These are phyloP conservation scores for Formica selysi DNA, from an alignment of 1,140 invertebrate genomes.

Conservation along the genomic window DNA sequence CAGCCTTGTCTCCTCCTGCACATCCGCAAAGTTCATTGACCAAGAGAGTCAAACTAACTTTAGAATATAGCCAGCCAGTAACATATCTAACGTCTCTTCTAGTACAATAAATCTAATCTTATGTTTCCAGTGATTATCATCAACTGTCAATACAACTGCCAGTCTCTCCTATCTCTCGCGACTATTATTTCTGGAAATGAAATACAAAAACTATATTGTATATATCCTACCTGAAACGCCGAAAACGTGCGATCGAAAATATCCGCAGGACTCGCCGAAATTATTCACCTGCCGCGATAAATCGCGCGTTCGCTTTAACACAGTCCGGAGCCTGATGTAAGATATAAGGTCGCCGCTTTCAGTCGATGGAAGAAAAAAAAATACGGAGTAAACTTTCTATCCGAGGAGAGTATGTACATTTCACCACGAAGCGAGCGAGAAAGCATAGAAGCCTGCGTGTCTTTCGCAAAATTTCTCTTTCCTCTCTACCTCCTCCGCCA, in stretches of 20 bases:
- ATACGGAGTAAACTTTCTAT: constrained; percentile 8
- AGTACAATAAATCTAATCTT: background rate
- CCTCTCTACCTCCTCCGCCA: too few relatives aligned
- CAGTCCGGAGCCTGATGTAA: background rate
- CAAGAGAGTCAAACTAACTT: background rate
- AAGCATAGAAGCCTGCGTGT: too few relatives aligned
- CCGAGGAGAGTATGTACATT: too few relatives aligned
- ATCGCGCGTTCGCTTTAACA: background rate
- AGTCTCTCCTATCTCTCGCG: background rate
- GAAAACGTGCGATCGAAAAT: background rate
- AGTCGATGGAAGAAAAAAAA: constrained; percentile 10
- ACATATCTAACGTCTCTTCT: background rate
- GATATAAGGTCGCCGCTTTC: background rate
- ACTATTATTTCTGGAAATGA: background rate
- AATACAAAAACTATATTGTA: background rate
- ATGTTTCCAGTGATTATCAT: background rate
- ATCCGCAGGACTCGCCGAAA: background rate
- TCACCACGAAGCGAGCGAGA: too few relatives aligned
- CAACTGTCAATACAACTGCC: background rate
- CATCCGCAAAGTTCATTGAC: background rate
- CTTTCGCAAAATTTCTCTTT: too few relatives aligned
- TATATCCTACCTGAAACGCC: constrained; percentile 4
- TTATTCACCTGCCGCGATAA: constrained; percentile 6
- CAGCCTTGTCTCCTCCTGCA: background rate
- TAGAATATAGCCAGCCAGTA: background rate